phyloP scores from a whole-genome alignment of 2,797 vertebrate species.

The Myiotriccus ornatus region DNA sequence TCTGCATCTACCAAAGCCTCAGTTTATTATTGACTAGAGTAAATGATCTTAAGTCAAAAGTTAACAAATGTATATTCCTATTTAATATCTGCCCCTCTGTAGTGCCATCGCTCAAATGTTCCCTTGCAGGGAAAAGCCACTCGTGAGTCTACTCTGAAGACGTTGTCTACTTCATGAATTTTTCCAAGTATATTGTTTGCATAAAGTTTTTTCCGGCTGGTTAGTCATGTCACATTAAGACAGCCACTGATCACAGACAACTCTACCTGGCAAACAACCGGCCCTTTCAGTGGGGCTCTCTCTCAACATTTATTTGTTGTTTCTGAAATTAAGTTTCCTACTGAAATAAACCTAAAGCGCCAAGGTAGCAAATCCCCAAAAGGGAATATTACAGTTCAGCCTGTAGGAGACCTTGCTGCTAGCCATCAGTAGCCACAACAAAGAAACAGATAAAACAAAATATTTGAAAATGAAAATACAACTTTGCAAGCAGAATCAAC shows the following conservation, averaged over 20 bases:
- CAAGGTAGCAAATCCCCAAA: neutral
- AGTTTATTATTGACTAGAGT: neutral
- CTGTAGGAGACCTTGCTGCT: neutral
- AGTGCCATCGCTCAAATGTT: neutral
- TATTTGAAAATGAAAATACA: conserved; percentile 4
- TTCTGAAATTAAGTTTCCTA: neutral
- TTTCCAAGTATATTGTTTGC: neutral
- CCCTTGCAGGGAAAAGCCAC: neutral
- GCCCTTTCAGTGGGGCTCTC: neutral
- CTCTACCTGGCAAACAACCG: neutral
- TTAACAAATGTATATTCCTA: neutral
- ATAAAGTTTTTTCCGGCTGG: neutral
- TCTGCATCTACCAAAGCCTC: neutral
- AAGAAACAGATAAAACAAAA: conserved; percentile 8
- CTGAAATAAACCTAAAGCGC: neutral
- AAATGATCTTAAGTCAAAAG: neutral
- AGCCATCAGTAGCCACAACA: neutral
- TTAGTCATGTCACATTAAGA: neutral
- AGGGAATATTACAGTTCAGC: neutral
- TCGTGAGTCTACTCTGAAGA: neutral
- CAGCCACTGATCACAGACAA: neutral
- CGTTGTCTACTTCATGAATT: neutral
- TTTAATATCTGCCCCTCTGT: neutral
- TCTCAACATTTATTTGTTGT: neutral
- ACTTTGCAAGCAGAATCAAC: neutral